Evolutionary conservation across 2,113 vertebrate genomes (phyloP).

Genomic region (Accipiter cooperii): DNA sequence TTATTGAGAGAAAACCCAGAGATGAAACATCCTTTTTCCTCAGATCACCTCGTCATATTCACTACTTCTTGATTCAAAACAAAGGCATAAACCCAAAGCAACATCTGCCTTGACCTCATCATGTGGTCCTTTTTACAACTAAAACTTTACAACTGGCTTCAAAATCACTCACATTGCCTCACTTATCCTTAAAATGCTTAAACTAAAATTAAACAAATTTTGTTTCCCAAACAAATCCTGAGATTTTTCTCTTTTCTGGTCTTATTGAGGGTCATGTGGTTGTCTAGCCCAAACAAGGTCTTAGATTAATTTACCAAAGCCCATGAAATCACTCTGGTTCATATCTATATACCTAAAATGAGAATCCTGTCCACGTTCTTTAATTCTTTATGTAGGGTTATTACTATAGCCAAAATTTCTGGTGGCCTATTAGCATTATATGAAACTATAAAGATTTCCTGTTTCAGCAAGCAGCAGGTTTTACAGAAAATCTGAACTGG

Average conservation of each 20-base stretch:
- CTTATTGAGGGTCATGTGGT: not conserved
- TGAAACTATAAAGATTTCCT: slow-evolving; percentile 47
- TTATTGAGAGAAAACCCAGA: not conserved
- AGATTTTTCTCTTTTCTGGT: not conserved
- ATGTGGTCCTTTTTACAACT: not conserved
- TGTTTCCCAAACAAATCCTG: not conserved
- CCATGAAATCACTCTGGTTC: not conserved
- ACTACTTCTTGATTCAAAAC: not conserved
- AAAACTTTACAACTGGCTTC: not conserved
- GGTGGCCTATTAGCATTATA: slow-evolving; percentile 24
- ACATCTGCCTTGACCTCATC: not conserved
- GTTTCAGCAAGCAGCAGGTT: not conserved
- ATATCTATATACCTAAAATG: not conserved
- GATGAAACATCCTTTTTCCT: not conserved
- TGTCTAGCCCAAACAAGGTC: not conserved
- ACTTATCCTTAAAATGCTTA: not conserved
- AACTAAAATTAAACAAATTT: not conserved
- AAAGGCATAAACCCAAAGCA: not conserved
- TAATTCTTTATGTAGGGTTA: not conserved
- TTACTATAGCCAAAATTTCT: not conserved
- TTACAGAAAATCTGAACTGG: slow-evolving; percentile 25
- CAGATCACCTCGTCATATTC: not conserved
- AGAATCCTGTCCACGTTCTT: not conserved
- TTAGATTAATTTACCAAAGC: not conserved
- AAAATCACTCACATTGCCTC: not conserved